Conservation (phyloP, 2,113 vertebrate species). For the Pterophyllum scalare region DNA sequence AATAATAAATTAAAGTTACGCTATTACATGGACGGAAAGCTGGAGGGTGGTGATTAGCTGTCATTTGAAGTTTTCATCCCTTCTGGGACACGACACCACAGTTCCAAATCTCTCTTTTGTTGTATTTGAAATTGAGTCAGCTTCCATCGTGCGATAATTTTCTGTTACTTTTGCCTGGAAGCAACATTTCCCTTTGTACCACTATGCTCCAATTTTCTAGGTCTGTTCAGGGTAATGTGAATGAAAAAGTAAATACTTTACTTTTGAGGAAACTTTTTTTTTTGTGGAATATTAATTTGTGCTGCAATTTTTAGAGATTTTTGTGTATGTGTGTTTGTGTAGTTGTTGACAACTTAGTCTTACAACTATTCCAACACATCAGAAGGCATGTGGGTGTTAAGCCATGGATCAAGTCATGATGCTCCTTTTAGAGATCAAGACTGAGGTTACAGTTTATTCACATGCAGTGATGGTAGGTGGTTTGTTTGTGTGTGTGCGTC, state of each 20-base stretch:
- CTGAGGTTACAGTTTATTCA: background rate
- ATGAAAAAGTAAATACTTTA: background rate
- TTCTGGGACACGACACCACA: slow-evolving; percentile 8
- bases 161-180: slow-evolving; percentile 15
- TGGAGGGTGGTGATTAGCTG: slow-evolving; percentile 28
- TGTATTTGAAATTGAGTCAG: slow-evolving; percentile 23
- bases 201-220: slow-evolving; percentile 12
- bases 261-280: background rate
- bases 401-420: background rate
- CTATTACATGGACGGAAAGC: background rate
- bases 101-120: slow-evolving; percentile 35
- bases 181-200: background rate
- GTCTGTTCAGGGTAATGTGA: background rate
- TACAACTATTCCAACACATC: background rate
- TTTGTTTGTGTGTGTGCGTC: slow-evolving; percentile 18
- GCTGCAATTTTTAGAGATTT: background rate
- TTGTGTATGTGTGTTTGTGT: background rate
- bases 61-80: slow-evolving; percentile 33
- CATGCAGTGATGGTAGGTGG: slow-evolving; percentile 13
- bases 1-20: slow-evolving; percentile 41
- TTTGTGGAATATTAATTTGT: background rate
- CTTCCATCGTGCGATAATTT: slow-evolving; percentile 21
- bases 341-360: background rate
- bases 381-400: background rate
- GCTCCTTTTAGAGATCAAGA: slow-evolving; percentile 22